Base-by-base conservation (phyloP, 1,140 invertebrate genomes). In the Bilobella aurantiaca region DNA sequence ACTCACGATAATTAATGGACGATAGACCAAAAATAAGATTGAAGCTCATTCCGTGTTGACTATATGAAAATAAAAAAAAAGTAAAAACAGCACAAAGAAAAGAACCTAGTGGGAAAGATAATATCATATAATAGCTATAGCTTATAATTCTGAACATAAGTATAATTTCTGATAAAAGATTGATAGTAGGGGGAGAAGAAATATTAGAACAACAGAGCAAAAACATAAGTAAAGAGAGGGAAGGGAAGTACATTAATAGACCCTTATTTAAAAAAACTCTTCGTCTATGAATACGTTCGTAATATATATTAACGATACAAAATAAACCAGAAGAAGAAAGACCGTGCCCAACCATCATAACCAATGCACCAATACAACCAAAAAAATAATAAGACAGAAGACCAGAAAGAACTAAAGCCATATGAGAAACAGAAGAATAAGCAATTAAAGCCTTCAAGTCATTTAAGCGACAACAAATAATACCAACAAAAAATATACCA, bases 271-370 rank as follows among this genome's bases (percentile, higher is more conserved):
- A 56, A 59, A 75, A 58, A 63, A 80, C 56, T 5, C 67, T 79
- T 53, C 79, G 79, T 16, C 77, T 77, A 28, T 71, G 37, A 34
- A 71, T 58, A n/a, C 76, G 74, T 70, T 84, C 79, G 83, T 86
- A 86, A 74, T 73, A 76, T 71, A 84, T 77, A 82, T 84, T 84
- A 34, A 81, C 79, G 77, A 86, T 79, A 82, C 79, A 82, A 83
- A 87, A 86, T 79, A 86, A 76, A 0, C 80, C 83, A 1, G 84
- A 86, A 62, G 84, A 86, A 81, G 81, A 23, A 8, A 74, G 63
- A 1, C 83, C 84, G 82, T 86, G 84, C 68, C 77, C 77, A 77
- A 86, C 76, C 80, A 86, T 86, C 78, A 86, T 80, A 66, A 80
- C 66, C 72, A 81, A 77, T 64, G 77, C 73, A 21, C 82, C 80